Evolutionary conservation across 2,888 invertebrate genomes (phyloP), one percentile per base, ranked within the genome.

Genomic region (Leptothorax acervorum): DNA sequence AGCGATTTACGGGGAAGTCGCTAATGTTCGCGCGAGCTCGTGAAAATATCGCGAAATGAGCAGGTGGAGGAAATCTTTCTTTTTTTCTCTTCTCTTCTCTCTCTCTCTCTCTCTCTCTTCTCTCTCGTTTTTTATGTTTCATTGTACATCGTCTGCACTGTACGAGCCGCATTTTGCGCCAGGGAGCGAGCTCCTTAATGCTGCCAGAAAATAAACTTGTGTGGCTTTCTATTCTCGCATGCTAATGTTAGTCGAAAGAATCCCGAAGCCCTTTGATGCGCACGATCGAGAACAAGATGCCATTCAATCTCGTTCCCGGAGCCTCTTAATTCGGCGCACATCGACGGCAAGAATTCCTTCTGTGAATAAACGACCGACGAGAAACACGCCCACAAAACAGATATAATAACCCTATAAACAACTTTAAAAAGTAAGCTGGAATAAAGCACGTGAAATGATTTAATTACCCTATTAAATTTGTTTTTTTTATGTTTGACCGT

Each of bases 1-100:
- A 74, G 68, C 82, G 86, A 86, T 85, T 85, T 89, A 86, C 76
- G 63, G 60, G 12, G 82, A 81, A 85, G 83, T 84, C 82, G 85
- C 86, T 89, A 89, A 89, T 86, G 87, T 83, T 75, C 84, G 45
- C 71, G 45, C 79, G 18, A 53, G 31, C 78, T 71, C 35, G 79
- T 35, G 79, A 73, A 73, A 81, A 81, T 81, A 81, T 81, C 23
- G 65, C 63, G 51, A 65, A 65, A 48, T 48, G 65, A 60, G 48
- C 60, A 60, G 11, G 28, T n/a, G 35, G 11, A 57, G 60, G 18
- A 60, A 39, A 35, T 35, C 18, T 57, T 23, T 48, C 5, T 9
- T 18, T 39, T 53, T 35, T 42, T 8, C 5, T 35, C 5, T 35
- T 35, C 5, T 5, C 35, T 35, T 35, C 35, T 35, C 35, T 35